Conservation (phyloP, 2,797 vertebrate species). For the Manis javanica region DNA sequence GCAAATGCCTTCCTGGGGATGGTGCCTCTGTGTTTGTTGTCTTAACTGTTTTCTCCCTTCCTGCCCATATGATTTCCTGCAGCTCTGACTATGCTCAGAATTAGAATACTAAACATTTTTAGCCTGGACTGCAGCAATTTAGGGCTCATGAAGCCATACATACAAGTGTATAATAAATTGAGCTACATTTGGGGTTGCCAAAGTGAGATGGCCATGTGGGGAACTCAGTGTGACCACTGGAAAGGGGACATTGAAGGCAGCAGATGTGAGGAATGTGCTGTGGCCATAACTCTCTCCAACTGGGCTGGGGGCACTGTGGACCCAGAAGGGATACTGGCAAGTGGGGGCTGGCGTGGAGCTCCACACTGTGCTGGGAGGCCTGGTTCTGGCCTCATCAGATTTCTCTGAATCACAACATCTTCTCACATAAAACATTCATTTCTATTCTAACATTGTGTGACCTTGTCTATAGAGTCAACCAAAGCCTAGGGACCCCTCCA, state of each 20-base stretch:
- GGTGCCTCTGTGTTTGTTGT: constrained; percentile 46
- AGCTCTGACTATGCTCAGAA: constrained; percentile 64
- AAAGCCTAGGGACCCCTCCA: neutral
- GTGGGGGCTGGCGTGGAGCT: neutral
- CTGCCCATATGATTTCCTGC: constrained; percentile 46
- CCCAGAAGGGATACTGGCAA: neutral
- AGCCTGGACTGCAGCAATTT: neutral
- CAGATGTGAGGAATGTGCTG: neutral
- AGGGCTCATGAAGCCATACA: neutral
- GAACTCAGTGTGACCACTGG: neutral
- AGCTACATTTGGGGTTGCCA: neutral
- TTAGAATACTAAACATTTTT: constrained; percentile 41
- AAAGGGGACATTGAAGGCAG: neutral
- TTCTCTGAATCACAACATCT: neutral
- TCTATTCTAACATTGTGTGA: neutral
- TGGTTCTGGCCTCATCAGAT: neutral
- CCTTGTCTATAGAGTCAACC: neutral
- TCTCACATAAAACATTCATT: neutral
- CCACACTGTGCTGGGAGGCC: rapidly evolving
- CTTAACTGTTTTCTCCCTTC: constrained; percentile 48
- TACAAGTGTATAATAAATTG: neutral
- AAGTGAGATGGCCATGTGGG: neutral
- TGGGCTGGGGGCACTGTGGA: neutral
- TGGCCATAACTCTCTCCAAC: neutral
- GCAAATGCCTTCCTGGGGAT: constrained; percentile 53